phyloP scores from a whole-genome alignment of 2,888 invertebrate genomes.

The Rhamnusium bicolor region DNA sequence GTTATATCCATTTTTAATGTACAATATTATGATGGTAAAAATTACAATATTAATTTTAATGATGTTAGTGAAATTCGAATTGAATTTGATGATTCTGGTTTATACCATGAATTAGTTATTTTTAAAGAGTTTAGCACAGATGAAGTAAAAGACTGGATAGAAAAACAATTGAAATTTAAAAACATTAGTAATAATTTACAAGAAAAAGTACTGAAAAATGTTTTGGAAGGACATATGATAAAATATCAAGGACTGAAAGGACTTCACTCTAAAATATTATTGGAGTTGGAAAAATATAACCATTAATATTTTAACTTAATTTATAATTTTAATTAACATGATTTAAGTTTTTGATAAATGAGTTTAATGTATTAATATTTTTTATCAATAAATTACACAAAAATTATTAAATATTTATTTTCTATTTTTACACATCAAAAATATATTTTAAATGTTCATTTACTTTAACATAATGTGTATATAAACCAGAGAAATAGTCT shows the following conservation, averaged over 20 bases:
- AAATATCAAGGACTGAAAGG: conserved; percentile 58
- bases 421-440: no score
- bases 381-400: conserved; percentile 1
- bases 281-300: conserved; percentile 45
- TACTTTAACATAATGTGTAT: no score
- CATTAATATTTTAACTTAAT: conserved; percentile 21
- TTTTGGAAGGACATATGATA: conserved; percentile 55
- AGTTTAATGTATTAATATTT: conserved; percentile 13
- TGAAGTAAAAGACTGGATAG: conserved; percentile 55
- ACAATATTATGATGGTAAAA: conserved; percentile 53
- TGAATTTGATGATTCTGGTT: conserved; percentile 50
- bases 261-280: conserved; percentile 52
- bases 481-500: no score
- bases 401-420: no score
- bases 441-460: no score
- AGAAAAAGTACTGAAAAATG: conserved; percentile 43
- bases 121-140: conserved; percentile 56
- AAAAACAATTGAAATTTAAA: conserved; percentile 45
- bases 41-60: conserved; percentile 49
- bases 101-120: conserved; percentile 52
- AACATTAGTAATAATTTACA: conserved; percentile 42
- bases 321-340: conserved; percentile 14
- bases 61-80: conserved; percentile 51
- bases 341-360: not conserved
- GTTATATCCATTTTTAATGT: conserved; percentile 61